Conservation (phyloP, 2,113 vertebrate genomes). For the Malurus elegans region DNA sequence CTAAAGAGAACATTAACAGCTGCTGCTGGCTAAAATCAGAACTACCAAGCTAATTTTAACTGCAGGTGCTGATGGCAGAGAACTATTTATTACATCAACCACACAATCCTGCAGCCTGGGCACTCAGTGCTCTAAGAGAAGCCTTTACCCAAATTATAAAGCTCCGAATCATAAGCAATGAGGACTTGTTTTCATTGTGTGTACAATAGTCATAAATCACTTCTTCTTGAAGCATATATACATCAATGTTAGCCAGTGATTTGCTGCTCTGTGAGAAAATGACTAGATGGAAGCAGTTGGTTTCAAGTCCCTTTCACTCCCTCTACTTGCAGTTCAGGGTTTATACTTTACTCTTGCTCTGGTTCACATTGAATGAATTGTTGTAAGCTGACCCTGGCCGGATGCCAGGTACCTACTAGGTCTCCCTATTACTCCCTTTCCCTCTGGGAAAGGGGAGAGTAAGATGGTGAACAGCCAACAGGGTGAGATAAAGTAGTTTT, state of each 20-base stretch:
- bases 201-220: not conserved
- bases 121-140: not conserved
- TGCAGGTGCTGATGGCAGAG: not conserved
- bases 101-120: not conserved
- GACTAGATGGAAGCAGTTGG: not conserved
- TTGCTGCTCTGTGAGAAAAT: not conserved
- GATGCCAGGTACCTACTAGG: too few relatives aligned
- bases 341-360: not conserved
- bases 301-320: not conserved
- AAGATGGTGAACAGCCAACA: too few relatives aligned
- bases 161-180: not conserved
- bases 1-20: not conserved
- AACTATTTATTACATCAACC: not conserved
- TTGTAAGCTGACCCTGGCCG: too few relatives aligned
- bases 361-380: not conserved
- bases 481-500: too few relatives aligned
- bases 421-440: too few relatives aligned
- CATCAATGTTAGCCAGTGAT: not conserved
- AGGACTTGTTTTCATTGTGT: not conserved
- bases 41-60: not conserved
- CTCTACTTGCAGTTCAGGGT: not conserved
- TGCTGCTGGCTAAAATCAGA: conserved; percentile 14
- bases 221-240: not conserved
- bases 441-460: too few relatives aligned
- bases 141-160: not conserved